These are phyloP conservation scores for Pangasianodon gigas DNA, from an alignment of 2,113 vertebrate genomes.

Conservation along the genomic window DNA sequence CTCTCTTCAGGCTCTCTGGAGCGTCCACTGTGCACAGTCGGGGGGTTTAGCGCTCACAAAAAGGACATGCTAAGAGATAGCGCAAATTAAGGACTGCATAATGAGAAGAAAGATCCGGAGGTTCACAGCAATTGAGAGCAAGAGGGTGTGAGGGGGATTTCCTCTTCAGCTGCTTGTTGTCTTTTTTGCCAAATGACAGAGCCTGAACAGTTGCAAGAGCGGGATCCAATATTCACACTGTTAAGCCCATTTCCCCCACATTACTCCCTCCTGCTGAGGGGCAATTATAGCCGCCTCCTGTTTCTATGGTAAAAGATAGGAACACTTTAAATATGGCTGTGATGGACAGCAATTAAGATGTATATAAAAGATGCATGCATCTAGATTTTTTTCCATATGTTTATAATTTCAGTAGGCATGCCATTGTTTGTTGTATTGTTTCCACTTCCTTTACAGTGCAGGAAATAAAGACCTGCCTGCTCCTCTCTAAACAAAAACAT, in stretches of 20 bases:
- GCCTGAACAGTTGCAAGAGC: conserved; percentile 12
- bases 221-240: background rate
- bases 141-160: conserved; percentile 59
- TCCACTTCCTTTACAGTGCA: background rate
- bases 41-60: conserved; percentile 38
- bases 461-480: background rate
- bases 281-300: background rate
- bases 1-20: conserved; percentile 20
- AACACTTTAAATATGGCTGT: background rate
- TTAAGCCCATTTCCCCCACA: conserved; percentile 15
- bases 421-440: background rate
- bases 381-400: background rate
- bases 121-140: conserved; percentile 45
- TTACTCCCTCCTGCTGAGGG: background rate
- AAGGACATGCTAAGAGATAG: conserved; percentile 25
- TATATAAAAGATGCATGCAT: background rate
- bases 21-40: background rate
- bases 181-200: background rate
- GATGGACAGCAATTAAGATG: background rate
- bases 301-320: background rate
- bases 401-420: background rate
- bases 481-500: background rate
- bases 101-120: conserved; percentile 40
- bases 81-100: conserved; percentile 53
- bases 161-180: conserved; percentile 47